Percentiles rank a stretch among this genome's conserved stretches.
Conservation (phyloP, 92 coral and sea anemone genomes). For the Galaxea fascicularis region DNA sequence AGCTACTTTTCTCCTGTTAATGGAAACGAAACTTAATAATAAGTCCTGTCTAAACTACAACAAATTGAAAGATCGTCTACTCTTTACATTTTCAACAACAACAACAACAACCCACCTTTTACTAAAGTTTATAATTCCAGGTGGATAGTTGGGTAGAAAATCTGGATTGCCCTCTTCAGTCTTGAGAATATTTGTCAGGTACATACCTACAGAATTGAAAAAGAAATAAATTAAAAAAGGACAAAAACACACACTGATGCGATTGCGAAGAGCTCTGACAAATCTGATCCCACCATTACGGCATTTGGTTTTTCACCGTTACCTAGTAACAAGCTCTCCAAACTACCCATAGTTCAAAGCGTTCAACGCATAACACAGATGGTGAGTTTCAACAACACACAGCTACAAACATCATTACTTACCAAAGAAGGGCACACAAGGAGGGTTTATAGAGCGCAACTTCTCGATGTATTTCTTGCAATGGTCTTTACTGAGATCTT, state of each 20-base stretch:
- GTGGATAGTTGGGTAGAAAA: slow-evolving; percentile 93
- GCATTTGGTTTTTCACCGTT: neutral
- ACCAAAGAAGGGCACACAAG: slow-evolving; percentile 99
- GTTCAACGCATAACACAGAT: neutral
- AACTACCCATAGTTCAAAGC: no score
- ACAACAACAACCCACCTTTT: slow-evolving; percentile 82
- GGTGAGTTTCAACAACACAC: neutral
- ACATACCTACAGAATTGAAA: slow-evolving; percentile 85
- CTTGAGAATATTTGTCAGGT: slow-evolving; percentile 91
- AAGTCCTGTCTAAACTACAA: neutral
- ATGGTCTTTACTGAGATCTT: slow-evolving; percentile 91
- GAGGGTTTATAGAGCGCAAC: slow-evolving; percentile 97
- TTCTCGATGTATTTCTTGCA: slow-evolving; percentile 98
- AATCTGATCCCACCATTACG: neutral
- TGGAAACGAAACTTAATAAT: neutral
- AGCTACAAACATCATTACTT: slow-evolving; percentile 6
- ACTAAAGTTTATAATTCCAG: slow-evolving; percentile 96
- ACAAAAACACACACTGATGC: neutral
- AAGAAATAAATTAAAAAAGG: neutral
- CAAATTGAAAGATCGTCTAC: no score
- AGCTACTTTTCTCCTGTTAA: slow-evolving; percentile 92
- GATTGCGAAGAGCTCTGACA: neutral
- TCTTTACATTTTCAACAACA: neutral
- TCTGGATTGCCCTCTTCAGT: slow-evolving; percentile 98
- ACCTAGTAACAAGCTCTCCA: neutral